These are phyloP conservation scores for Notolepis coatsorum DNA, from an alignment of 2,797 vertebrate species.

Conservation along the genomic window DNA sequence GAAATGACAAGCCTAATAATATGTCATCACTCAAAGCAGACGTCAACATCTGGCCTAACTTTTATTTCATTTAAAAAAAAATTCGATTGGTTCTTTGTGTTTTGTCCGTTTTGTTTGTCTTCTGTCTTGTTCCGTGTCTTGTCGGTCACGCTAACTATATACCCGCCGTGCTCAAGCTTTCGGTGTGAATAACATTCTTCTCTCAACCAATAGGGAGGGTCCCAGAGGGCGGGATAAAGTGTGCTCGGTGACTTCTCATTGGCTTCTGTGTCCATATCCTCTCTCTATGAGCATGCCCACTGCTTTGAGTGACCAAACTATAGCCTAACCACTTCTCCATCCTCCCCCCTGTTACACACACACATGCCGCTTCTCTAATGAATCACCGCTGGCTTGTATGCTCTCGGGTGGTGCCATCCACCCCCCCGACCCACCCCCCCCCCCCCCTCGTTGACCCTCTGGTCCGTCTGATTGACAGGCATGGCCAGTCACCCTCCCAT, in stretches of 20 bases:
- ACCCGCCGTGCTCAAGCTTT: conserved; percentile 77
- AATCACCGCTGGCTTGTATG: conserved; percentile 75
- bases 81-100: conserved; percentile 74
- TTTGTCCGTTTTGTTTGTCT: conserved; percentile 73
- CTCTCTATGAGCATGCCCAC: conserved; percentile 90
- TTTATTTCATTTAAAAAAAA: conserved; percentile 66
- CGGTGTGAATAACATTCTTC: conserved; percentile 84
- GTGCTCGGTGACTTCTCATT: conserved; percentile 89
- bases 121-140: conserved; percentile 65
- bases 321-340: conserved; percentile 86
- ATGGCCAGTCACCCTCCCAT: conserved; percentile 98
- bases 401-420: conserved; percentile 52
- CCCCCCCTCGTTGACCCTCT: conserved; percentile 42
- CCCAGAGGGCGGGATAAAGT: conserved; percentile 83
- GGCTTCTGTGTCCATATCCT: conserved; percentile 88
- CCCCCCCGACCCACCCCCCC: no score
- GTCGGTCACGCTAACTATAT: conserved; percentile 84
- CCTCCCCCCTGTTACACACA: conserved; percentile 79
- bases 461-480: conserved; percentile 82
- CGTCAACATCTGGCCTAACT: conserved; percentile 83
- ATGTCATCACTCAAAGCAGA: conserved; percentile 92
- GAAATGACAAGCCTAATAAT: conserved; percentile 82
- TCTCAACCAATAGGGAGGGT: conserved; percentile 86
- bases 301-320: conserved; percentile 95
- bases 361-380: conserved; percentile 86